These are phyloP conservation scores for Strigops habroptila DNA, from an alignment of 2,113 vertebrate genomes.

Conservation along the genomic window DNA sequence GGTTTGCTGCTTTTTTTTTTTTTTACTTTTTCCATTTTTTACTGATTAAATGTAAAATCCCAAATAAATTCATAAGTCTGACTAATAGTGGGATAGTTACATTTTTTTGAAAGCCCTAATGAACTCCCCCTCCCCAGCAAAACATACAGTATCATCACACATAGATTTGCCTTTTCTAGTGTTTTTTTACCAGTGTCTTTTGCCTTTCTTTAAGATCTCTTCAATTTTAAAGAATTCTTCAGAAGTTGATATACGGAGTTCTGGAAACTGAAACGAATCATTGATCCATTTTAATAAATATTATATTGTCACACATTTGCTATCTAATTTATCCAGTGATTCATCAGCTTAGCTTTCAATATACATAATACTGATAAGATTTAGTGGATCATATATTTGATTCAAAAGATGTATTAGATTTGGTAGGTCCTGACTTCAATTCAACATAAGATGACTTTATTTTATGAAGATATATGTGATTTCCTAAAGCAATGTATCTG, in stretches of 20 bases:
- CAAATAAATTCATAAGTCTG: neutral
- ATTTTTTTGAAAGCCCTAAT: neutral
- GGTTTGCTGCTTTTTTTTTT: neutral
- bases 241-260: neutral
- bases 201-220: neutral
- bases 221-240: neutral
- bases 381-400: constrained; percentile 49
- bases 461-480: constrained; percentile 18
- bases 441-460: constrained; percentile 29
- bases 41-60: neutral
- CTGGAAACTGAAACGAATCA: neutral
- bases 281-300: constrained; percentile 41
- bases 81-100: neutral
- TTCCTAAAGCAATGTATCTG: constrained; percentile 27
- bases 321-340: constrained; percentile 42
- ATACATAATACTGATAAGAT: constrained; percentile 29
- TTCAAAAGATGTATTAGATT: constrained; percentile 38
- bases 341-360: constrained; percentile 47
- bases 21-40: neutral
- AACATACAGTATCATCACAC: neutral
- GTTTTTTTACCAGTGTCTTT: neutral
- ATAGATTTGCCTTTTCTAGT: neutral
- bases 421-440: constrained; percentile 8
- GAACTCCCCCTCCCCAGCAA: neutral
- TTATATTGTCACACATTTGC: constrained; percentile 10